Evolutionary conservation across 2,797 vertebrate species (phyloP).

Genomic region (Siniperca scherzeri): DNA sequence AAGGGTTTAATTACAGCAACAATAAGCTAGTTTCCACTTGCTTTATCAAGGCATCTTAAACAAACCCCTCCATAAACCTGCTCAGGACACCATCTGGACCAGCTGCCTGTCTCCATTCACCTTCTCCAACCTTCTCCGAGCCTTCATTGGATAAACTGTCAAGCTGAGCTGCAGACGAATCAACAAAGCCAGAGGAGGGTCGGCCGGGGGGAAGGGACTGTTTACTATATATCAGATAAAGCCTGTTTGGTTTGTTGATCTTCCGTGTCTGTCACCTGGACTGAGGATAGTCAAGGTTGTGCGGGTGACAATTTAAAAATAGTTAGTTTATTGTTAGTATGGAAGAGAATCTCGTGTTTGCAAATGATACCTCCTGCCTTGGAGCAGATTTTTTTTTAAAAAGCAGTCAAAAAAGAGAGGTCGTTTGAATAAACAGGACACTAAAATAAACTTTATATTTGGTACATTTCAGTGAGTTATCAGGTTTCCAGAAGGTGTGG

Average conservation of each 20-base stretch:
- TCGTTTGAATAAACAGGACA: not conserved
- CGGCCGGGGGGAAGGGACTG: slow-evolving; percentile 26
- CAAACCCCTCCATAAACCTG: slow-evolving; percentile 32
- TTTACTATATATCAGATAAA: slow-evolving; percentile 41
- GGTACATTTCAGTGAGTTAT: not conserved
- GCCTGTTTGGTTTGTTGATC: slow-evolving; percentile 27
- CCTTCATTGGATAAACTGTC: slow-evolving; percentile 51
- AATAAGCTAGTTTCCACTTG: slow-evolving; percentile 9
- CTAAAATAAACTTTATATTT: not conserved
- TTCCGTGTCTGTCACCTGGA: slow-evolving; percentile 42
- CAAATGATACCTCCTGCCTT: not conserved
- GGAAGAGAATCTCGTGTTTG: not conserved
- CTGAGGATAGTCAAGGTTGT: not conserved
- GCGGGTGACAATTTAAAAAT: not conserved
- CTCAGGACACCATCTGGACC: slow-evolving; percentile 53
- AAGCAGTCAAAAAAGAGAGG: not conserved
- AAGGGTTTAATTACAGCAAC: slow-evolving; percentile 18
- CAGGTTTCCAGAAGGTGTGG: not conserved
- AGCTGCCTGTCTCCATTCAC: slow-evolving; percentile 56
- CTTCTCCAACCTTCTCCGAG: slow-evolving; percentile 36
- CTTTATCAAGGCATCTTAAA: slow-evolving; percentile 35
- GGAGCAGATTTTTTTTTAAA: not conserved
- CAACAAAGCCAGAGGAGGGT: slow-evolving; percentile 59
- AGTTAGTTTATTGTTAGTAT: not conserved
- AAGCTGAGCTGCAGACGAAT: slow-evolving; percentile 47